These are phyloP conservation scores for Paraplagusia blochii DNA, from an alignment of 2,113 vertebrate genomes.

Conservation along the genomic window DNA sequence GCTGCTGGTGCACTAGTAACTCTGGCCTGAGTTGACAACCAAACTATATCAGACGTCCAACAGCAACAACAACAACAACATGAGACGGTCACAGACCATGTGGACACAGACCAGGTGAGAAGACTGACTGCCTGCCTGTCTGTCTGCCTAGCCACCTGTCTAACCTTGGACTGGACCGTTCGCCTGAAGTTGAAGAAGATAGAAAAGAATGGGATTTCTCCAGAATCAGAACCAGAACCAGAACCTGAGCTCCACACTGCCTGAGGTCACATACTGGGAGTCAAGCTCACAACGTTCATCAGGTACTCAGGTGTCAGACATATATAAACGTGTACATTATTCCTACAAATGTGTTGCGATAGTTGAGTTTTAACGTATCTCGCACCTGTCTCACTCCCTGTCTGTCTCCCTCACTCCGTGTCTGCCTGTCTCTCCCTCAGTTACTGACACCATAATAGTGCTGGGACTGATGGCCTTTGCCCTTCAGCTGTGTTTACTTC, in stretches of 20 bases:
- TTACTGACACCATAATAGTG: slow-evolving; percentile 45
- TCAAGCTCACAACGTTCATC: slow-evolving; percentile 6
- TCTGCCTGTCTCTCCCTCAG: slow-evolving; percentile 9
- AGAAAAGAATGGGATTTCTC: slow-evolving; percentile 42
- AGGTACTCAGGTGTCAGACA: slow-evolving; percentile 31
- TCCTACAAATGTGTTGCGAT: too few relatives aligned
- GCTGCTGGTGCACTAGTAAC: too few relatives aligned
- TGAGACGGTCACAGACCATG: too few relatives aligned
- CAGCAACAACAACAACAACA: too few relatives aligned
- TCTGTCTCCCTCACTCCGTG: not conserved
- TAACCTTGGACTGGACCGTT: not conserved
- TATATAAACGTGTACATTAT: too few relatives aligned
- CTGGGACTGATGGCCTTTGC: slow-evolving; percentile 63
- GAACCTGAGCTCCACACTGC: slow-evolving; percentile 23
- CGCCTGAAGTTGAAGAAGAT: not conserved
- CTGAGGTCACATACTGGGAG: slow-evolving; percentile 42
- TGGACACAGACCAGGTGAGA: too few relatives aligned
- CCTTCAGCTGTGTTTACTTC: slow-evolving; percentile 65
- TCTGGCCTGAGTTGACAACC: too few relatives aligned
- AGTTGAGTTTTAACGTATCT: too few relatives aligned
- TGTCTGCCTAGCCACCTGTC: too few relatives aligned
- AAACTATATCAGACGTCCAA: too few relatives aligned
- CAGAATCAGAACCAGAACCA: slow-evolving; percentile 54
- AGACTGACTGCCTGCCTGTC: too few relatives aligned
- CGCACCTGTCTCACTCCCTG: too few relatives aligned